Evolutionary conservation across 2,888 invertebrate species (phyloP).

Genomic region (Lobophora halterata): DNA sequence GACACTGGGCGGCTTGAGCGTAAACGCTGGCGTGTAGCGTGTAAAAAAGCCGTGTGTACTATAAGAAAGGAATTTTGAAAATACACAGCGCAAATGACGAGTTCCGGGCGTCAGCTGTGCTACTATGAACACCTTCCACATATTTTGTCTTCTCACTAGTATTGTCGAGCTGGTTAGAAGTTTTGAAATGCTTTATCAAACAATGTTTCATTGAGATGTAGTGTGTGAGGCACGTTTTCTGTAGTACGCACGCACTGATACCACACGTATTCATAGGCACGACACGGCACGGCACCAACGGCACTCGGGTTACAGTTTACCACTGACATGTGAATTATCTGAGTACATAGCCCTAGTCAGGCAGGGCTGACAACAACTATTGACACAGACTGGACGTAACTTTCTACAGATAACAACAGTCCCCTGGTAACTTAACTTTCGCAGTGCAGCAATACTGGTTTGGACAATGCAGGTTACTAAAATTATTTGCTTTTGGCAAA

Average conservation of each 20-base stretch:
- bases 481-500: too few species aligned
- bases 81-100: too few species aligned
- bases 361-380: constrained; percentile 31
- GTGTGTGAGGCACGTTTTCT: constrained; percentile 15
- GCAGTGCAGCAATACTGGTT: too few species aligned
- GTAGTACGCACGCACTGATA: constrained; percentile 19
- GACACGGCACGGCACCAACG: constrained; percentile 38
- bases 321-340: constrained; percentile 44
- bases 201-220: constrained; percentile 10
- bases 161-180: constrained; percentile 2
- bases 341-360: constrained; percentile 29
- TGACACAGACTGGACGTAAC: too few species aligned
- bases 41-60: too few species aligned
- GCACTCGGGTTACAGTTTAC: constrained; percentile 42
- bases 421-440: too few species aligned
- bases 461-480: too few species aligned
- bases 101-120: too few species aligned
- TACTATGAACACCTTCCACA: too few species aligned
- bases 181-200: constrained; percentile 6
- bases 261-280: constrained; percentile 14
- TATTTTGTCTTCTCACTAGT: not conserved
- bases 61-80: too few species aligned
- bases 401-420: not conserved
- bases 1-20: too few species aligned
- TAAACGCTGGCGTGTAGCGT: too few species aligned